Percentiles rank a stretch among this genome's conserved stretches.
Evolutionary conservation across 2,888 invertebrate genomes (phyloP).

Genomic region (Dolichomitus sp.): DNA sequence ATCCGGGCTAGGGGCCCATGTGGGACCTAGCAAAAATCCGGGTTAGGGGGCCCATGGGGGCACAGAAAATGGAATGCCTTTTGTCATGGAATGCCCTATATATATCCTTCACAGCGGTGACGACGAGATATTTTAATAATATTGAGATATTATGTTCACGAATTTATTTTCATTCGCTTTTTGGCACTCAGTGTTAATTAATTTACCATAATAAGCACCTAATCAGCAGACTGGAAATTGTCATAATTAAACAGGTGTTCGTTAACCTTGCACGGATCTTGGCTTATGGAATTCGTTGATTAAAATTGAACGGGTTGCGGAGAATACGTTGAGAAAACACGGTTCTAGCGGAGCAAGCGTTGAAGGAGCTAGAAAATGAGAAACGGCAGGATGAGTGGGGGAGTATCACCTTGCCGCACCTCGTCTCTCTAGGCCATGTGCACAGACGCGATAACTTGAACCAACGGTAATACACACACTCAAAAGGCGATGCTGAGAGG

Average conservation of each 20-base stretch:
- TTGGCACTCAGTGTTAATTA: neutral
- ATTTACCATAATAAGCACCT: neutral
- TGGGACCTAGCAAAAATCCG: too few species aligned
- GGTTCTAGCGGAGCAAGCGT: slow-evolving; percentile 14
- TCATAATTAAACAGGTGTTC: neutral
- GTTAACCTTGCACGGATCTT: slow-evolving; percentile 22
- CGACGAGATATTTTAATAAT: too few species aligned
- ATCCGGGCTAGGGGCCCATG: too few species aligned
- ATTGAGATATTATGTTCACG: neutral
- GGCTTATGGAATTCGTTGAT: slow-evolving; percentile 40
- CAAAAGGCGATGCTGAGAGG: slow-evolving; percentile 44
- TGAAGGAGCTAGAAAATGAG: slow-evolving; percentile 17
- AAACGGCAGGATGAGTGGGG: slow-evolving; percentile 13
- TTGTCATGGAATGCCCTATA: too few species aligned
- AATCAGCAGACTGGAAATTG: slow-evolving; percentile 5
- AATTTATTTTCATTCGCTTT: neutral
- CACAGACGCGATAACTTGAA: slow-evolving; percentile 43
- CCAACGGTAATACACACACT: slow-evolving; percentile 40
- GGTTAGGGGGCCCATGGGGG: too few species aligned
- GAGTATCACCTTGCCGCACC: slow-evolving; percentile 15
- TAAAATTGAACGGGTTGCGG: slow-evolving; percentile 42
- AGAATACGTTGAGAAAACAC: slow-evolving; percentile 4
- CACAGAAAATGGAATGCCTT: too few species aligned
- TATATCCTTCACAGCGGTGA: too few species aligned
- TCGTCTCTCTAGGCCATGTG: slow-evolving; percentile 31